phyloP scores from a whole-genome alignment of 2,797 vertebrate species.

The Mycteria americana region DNA sequence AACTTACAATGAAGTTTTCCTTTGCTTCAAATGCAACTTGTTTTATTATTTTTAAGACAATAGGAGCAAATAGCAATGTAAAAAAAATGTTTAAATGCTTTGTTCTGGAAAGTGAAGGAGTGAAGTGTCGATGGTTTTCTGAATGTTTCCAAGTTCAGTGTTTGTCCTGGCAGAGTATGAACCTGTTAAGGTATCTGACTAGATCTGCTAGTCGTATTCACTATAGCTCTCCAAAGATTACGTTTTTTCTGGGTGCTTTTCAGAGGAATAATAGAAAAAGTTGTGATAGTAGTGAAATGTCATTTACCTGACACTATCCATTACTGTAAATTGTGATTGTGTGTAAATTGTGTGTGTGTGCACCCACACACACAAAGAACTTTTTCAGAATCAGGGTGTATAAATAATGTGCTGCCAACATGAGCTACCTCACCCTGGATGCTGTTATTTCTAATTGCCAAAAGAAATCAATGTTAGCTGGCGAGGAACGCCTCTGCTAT shows the following conservation, averaged over 20 bases:
- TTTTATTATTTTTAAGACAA: background rate
- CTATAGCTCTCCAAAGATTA: background rate
- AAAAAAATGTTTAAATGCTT: background rate
- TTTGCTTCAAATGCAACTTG: background rate
- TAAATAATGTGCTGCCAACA: background rate
- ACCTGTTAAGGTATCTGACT: background rate
- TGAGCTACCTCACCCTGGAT: background rate
- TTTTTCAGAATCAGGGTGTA: background rate
- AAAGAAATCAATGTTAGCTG: background rate
- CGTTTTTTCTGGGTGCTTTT: background rate
- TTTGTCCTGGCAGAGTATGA: background rate
- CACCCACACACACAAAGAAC: background rate
- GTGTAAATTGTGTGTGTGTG: background rate
- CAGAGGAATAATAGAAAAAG: background rate
- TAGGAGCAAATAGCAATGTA: background rate
- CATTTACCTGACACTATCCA: background rate
- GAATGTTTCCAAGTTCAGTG: background rate
- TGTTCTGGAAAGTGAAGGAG: background rate
- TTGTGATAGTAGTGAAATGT: background rate
- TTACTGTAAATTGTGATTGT: background rate
- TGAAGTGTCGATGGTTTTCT: background rate
- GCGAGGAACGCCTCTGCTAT: background rate
- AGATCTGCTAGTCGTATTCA: background rate
- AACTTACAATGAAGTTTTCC: background rate
- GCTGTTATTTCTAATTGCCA: background rate